Percentiles rank a stretch among this genome's conserved stretches.
phyloP scores from a whole-genome alignment of 1,140 invertebrate species.

The Nasonia longicornis region DNA sequence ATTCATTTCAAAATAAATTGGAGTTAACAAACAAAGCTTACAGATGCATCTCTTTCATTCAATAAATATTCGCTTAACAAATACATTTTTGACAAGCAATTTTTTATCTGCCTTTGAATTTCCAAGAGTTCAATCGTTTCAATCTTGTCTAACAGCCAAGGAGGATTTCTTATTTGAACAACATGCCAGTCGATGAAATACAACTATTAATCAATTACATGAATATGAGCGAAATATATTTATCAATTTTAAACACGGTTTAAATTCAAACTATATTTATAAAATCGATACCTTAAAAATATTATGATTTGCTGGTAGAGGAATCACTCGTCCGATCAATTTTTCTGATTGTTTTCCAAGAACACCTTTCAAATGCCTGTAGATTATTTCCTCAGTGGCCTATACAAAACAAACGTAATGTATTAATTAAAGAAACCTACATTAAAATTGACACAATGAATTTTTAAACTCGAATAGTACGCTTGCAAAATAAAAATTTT shows the following conservation, averaged over 20 bases:
- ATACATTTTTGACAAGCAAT: slow-evolving; percentile 54
- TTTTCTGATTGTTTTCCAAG: slow-evolving; percentile 14
- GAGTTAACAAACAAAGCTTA: slow-evolving; percentile 33
- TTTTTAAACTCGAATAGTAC: too few relatives aligned
- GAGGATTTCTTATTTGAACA: slow-evolving; percentile 46
- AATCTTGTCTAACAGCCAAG: slow-evolving; percentile 47
- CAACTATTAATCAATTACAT: slow-evolving; percentile 45
- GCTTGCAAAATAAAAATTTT: too few relatives aligned
- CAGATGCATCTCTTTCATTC: slow-evolving; percentile 28
- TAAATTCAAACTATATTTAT: slow-evolving; percentile 11
- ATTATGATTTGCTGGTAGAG: slow-evolving; percentile 52
- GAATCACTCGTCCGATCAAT: slow-evolving; percentile 48
- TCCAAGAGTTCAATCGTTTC: slow-evolving; percentile 43
- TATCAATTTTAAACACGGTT: background rate
- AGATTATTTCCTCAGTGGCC: slow-evolving; percentile 55
- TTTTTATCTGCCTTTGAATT: slow-evolving; percentile 51
- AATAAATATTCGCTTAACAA: slow-evolving; percentile 50
- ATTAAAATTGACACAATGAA: too few relatives aligned
- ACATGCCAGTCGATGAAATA: slow-evolving; percentile 53
- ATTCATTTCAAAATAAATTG: background rate
- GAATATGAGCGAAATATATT: background rate
- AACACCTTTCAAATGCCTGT: slow-evolving; percentile 51
- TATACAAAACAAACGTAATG: slow-evolving; percentile 20
- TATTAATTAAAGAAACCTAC: too few relatives aligned
- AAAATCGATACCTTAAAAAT: slow-evolving; percentile 50